Percentiles rank a stretch among this genome's conserved stretches.
phyloP scores from a whole-genome alignment of 2,113 vertebrate species.

The Etheostoma spectabile region DNA sequence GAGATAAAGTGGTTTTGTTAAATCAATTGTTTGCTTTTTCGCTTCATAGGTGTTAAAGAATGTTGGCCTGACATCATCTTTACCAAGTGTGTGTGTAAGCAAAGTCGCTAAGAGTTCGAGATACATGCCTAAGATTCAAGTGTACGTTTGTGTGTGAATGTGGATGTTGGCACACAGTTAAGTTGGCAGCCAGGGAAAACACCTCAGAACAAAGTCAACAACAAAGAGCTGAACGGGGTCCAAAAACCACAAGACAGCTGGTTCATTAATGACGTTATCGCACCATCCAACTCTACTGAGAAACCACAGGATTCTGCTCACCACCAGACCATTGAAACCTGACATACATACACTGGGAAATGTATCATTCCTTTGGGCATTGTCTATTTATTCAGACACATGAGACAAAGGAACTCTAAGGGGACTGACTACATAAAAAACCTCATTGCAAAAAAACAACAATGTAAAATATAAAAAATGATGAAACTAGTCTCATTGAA shows the following conservation, averaged over 20 bases:
- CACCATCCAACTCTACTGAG: constrained; percentile 1
- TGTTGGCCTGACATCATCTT: constrained; percentile 45
- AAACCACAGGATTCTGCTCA: constrained; percentile 14
- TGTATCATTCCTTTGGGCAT: background rate
- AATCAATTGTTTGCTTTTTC: constrained; percentile 45
- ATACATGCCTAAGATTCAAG: background rate
- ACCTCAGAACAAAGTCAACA: constrained; percentile 38
- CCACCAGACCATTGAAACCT: background rate
- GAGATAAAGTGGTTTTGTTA: constrained; percentile 42
- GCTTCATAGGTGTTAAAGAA: constrained; percentile 45
- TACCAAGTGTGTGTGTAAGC: background rate
- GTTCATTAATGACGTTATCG: constrained; percentile 18
- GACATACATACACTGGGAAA: constrained; percentile 1
- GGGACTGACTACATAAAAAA: background rate
- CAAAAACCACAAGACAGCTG: constrained; percentile 39
- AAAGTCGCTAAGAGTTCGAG: background rate
- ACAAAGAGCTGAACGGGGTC: constrained; percentile 24
- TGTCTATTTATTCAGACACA: constrained; percentile 1
- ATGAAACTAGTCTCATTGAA: too few species aligned
- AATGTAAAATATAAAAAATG: background rate
- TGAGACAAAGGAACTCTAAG: background rate
- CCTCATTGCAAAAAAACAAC: background rate
- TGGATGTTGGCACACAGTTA: background rate
- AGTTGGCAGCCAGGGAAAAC: constrained; percentile 17
- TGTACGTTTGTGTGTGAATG: background rate